These are phyloP conservation scores for Erithacus rubecula DNA, from an alignment of 2,797 vertebrate genomes.

Conservation along the genomic window DNA sequence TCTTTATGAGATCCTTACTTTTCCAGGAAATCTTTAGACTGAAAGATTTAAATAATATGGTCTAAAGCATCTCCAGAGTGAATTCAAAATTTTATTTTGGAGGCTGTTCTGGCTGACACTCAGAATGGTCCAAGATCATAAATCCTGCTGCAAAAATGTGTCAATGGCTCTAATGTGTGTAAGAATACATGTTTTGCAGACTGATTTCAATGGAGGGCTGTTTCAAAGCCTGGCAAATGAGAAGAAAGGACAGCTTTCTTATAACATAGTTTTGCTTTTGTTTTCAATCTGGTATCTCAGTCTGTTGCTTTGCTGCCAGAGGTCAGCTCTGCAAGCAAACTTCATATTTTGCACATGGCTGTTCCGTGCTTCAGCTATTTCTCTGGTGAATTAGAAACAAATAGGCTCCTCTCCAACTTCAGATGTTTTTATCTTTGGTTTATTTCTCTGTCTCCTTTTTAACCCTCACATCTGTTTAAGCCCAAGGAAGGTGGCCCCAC, in stretches of 20 bases:
- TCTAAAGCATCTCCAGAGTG: not conserved
- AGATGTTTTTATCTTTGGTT: not conserved
- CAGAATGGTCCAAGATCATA: not conserved
- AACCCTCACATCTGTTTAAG: not conserved
- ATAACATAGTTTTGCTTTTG: not conserved
- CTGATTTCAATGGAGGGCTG: not conserved
- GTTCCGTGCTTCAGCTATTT: not conserved
- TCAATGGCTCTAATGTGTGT: not conserved
- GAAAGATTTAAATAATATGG: not conserved
- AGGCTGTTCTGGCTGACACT: not conserved
- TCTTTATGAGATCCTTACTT: not conserved
- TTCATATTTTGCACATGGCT: not conserved
- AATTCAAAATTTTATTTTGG: not conserved
- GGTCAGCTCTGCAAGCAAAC: conserved; percentile 34
- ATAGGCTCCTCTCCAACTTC: not conserved
- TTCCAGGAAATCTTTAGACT: not conserved
- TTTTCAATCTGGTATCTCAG: not conserved
- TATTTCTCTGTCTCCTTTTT: not conserved
- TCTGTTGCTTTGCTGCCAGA: conserved; percentile 17
- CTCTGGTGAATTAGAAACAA: conserved; percentile 27
- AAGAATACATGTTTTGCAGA: not conserved
- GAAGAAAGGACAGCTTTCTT: not conserved
- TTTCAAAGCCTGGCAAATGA: not conserved
- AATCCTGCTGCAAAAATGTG: not conserved
- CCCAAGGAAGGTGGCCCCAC: not conserved